Percentiles rank a stretch among this genome's conserved stretches.
Conservation (phyloP, 2,113 vertebrate species). For the Rhizomys pruinosus region DNA sequence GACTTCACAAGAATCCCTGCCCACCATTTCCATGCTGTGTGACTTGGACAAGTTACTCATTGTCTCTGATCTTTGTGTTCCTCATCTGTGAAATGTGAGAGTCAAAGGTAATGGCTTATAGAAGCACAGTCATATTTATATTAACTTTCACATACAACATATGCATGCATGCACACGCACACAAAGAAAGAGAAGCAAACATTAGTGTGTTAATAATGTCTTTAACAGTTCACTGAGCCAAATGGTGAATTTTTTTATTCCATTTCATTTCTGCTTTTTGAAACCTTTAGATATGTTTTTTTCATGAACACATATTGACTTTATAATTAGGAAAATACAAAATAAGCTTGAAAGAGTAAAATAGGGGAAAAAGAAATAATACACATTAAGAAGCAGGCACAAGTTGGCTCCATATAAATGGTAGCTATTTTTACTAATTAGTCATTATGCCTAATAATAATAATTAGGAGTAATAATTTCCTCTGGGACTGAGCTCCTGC, state of each 20-base stretch:
- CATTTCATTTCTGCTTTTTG: background rate
- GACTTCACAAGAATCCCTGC: background rate
- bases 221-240: background rate
- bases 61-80: slow-evolving; percentile 13
- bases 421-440: slow-evolving; percentile 81
- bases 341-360: slow-evolving; percentile 69
- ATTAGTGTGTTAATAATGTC: background rate
- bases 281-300: slow-evolving; percentile 54
- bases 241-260: background rate
- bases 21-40: background rate
- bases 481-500: slow-evolving; percentile 69
- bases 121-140: background rate
- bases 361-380: slow-evolving; percentile 36
- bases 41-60: background rate
- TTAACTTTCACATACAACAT: background rate
- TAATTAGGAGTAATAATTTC: slow-evolving; percentile 74
- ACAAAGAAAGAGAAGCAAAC: background rate
- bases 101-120: background rate
- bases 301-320: slow-evolving; percentile 59
- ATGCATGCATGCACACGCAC: background rate
- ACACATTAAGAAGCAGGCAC: slow-evolving; percentile 55
- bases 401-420: slow-evolving; percentile 74
- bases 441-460: slow-evolving; percentile 79
- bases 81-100: background rate
- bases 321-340: slow-evolving; percentile 70